Percentiles rank a stretch among this genome's conserved stretches.
These are phyloP conservation scores for Popillia japonica DNA, from an alignment of 1,140 invertebrate genomes.

Conservation along the genomic window DNA sequence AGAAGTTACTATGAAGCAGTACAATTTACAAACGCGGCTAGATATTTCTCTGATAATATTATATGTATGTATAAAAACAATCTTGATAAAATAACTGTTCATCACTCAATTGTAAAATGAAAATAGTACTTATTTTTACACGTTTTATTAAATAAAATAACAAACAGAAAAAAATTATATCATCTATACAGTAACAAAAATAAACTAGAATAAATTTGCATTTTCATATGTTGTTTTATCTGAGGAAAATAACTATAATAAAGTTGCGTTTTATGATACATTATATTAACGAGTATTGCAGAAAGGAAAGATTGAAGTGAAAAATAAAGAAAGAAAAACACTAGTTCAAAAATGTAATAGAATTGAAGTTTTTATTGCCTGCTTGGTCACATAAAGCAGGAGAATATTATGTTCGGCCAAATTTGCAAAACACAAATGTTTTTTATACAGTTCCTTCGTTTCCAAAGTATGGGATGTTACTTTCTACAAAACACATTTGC, in stretches of 20 bases:
- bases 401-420: background rate
- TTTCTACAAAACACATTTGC: background rate
- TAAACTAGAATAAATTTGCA: slow-evolving; percentile 37
- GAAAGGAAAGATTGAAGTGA: background rate
- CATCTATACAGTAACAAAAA: slow-evolving; percentile 42
- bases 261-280: slow-evolving; percentile 21
- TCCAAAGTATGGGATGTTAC: background rate
- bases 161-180: slow-evolving; percentile 37
- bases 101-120: slow-evolving; percentile 9
- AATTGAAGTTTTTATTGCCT: background rate
- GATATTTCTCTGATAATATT: background rate
- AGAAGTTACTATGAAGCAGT: slow-evolving; percentile 20
- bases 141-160: slow-evolving; percentile 38
- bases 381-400: background rate
- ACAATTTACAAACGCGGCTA: slow-evolving; percentile 33
- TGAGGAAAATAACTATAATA: slow-evolving; percentile 30
- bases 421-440: background rate
- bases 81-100: slow-evolving; percentile 9
- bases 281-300: slow-evolving; percentile 16
- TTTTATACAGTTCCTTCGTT: background rate
- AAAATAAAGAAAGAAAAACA: background rate
- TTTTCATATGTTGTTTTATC: background rate
- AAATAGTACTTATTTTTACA: slow-evolving; percentile 22
- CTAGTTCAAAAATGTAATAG: background rate
- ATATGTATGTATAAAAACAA: slow-evolving; percentile 22